Base-by-base conservation (phyloP, 1,140 invertebrate species). In the Ctenoplectra terminalis region DNA sequence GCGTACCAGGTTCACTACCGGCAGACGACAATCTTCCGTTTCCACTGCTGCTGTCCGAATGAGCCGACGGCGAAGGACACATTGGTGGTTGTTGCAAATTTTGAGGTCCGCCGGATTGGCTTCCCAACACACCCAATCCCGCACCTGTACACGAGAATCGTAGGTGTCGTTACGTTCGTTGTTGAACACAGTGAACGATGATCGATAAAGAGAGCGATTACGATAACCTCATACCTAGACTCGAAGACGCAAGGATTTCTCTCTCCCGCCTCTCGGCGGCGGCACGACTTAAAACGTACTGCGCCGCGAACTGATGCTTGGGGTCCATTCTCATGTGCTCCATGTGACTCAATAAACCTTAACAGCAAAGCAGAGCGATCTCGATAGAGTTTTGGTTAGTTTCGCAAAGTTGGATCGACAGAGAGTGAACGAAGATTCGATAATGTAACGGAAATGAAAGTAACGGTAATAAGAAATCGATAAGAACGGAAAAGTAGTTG, bases 291-390 rank as follows among this genome's bases (percentile, higher is more conserved):
- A 98, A 95, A 31, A 98, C 97, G 92, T 98, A 98, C 91, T 99
- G 98, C 37, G 98, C 98, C 48, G 98, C 98, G 91, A 98, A 98
- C 92, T 98, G 98, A 95, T 98, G 98, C 93, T 98, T 99, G 4
- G 98, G 98, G 93, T 99, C 98, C 97, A 98, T 98, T 89, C 98
- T 95, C 98, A 98, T 98, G 90, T 98, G 97, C 91, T 99, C 98
- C 98, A 99, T 98, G 92, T 99, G 98, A 81, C 96, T 97, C 71
- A 99, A 95, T 37, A 99, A 95, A 92, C 98, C 98, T 98, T 93
- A 50, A 92, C 90, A 86, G 75, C 81, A 82, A 81, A 81, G 72
- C 31, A 76, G 73, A 82, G 56, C 31, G 54, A 73, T 87, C 81
- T 78, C 70, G 75, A 64, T 54, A 56, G 60, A 66, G 70, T 82